Evolutionary conservation across 2,113 vertebrate genomes (phyloP).

Genomic region (Hydrolagus affinis): DNA sequence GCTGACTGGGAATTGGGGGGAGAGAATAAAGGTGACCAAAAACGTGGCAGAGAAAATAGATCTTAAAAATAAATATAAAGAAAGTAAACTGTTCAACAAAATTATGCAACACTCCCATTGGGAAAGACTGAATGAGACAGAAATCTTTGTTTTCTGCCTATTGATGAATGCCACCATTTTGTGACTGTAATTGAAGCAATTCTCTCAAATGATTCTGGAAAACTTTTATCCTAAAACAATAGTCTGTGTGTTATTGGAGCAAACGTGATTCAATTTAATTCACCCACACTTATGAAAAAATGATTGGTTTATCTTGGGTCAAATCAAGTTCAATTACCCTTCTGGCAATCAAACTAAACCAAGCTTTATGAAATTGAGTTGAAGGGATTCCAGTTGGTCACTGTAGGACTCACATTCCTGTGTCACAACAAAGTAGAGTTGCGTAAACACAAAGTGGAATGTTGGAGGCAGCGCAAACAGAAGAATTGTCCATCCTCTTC

Average conservation of each 20-base stretch:
- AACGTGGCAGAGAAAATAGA: too few relatives aligned
- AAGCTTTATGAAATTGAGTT: constrained; percentile 17
- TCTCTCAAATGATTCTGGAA: constrained; percentile 8
- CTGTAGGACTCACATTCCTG: background rate
- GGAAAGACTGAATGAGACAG: background rate
- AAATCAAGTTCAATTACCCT: constrained; percentile 14
- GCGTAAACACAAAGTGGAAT: too few relatives aligned
- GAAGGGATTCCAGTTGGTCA: background rate
- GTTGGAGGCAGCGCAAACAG: too few relatives aligned
- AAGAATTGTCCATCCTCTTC: too few relatives aligned
- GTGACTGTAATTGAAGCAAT: constrained; percentile 16
- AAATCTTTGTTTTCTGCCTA: constrained; percentile 9
- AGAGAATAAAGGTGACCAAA: too few relatives aligned
- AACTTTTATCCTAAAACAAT: constrained; percentile 2
- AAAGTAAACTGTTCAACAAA: constrained; percentile 4
- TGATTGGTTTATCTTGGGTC: constrained; percentile 1
- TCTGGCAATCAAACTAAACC: constrained; percentile 10
- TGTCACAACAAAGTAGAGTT: too few relatives aligned
- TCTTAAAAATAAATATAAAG: background rate
- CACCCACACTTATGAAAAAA: background rate
- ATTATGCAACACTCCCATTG: background rate
- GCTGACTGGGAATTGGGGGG: too few relatives aligned
- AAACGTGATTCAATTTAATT: too few relatives aligned
- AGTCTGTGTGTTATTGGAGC: constrained; percentile 14
- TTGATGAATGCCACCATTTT: background rate